Evolutionary conservation across 2,113 vertebrate genomes (phyloP).

Genomic region (Phyllostomus hastatus): DNA sequence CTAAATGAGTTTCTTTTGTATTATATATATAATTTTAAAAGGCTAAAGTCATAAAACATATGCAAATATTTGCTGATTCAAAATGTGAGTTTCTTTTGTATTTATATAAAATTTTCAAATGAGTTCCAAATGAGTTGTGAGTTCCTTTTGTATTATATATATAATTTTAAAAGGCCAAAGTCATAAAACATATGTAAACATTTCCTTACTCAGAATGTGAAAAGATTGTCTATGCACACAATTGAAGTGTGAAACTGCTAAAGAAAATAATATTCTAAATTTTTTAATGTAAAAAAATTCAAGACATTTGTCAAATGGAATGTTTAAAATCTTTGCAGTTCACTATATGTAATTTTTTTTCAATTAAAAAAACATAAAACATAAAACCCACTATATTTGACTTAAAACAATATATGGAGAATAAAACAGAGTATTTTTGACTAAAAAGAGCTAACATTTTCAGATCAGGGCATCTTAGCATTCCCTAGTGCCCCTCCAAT

Average conservation of each 20-base stretch:
- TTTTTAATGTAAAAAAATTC: constrained; percentile 13
- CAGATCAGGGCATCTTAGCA: not conserved
- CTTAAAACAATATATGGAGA: not conserved
- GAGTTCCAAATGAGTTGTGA: too few relatives aligned
- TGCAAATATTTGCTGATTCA: constrained; percentile 63
- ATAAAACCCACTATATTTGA: not conserved
- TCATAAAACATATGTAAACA: constrained; percentile 26
- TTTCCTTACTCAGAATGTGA: constrained; percentile 67
- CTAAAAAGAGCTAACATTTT: not conserved
- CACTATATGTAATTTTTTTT: not conserved
- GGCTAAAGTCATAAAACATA: constrained; percentile 12
- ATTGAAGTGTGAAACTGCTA: constrained; percentile 57
- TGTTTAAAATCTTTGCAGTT: not conserved
- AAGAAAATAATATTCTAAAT: constrained; percentile 68
- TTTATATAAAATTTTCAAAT: too few relatives aligned
- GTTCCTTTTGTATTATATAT: not conserved
- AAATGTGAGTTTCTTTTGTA: not conserved
- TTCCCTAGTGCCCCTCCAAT: not conserved
- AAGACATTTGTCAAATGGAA: constrained; percentile 1
- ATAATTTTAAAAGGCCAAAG: constrained; percentile 1
- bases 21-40: not conserved
- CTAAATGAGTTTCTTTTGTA: not conserved
- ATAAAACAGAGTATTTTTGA: not conserved
- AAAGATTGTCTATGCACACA: constrained; percentile 57
- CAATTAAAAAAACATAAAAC: not conserved